These are phyloP conservation scores for Alouatta palliata DNA, from an alignment of 2,113 vertebrate species.

Conservation along the genomic window DNA sequence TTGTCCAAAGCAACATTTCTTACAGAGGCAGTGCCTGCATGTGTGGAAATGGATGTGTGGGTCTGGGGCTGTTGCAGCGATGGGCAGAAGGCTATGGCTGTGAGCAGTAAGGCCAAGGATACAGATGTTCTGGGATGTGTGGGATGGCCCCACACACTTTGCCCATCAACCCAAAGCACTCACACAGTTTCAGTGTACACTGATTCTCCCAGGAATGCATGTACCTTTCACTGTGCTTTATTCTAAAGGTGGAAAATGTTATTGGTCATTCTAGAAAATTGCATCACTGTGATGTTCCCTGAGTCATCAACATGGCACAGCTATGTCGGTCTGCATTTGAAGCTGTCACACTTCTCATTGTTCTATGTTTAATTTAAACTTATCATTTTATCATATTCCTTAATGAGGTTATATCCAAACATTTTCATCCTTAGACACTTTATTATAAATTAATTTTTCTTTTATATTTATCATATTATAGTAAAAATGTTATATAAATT, in stretches of 20 bases:
- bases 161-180: neutral
- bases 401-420: neutral
- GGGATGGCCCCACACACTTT: neutral
- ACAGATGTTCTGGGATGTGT: neutral
- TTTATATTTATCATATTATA: neutral
- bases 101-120: neutral
- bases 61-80: accelerated
- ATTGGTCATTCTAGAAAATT: neutral
- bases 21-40: accelerated
- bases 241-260: neutral
- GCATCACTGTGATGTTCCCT: neutral
- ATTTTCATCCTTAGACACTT: neutral
- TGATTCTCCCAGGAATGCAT: neutral
- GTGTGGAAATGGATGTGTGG: neutral
- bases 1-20: neutral
- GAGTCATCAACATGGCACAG: neutral
- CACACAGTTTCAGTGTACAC: accelerated
- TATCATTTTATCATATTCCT: neutral
- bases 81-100: too few species aligned
- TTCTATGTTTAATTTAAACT: neutral
- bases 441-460: neutral
- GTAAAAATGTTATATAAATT: neutral
- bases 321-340: neutral
- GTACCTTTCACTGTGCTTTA: neutral
- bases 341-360: accelerated